These are phyloP conservation scores for Hydrocynus forskahlii DNA, from an alignment of 2,797 vertebrate species.

Conservation along the genomic window DNA sequence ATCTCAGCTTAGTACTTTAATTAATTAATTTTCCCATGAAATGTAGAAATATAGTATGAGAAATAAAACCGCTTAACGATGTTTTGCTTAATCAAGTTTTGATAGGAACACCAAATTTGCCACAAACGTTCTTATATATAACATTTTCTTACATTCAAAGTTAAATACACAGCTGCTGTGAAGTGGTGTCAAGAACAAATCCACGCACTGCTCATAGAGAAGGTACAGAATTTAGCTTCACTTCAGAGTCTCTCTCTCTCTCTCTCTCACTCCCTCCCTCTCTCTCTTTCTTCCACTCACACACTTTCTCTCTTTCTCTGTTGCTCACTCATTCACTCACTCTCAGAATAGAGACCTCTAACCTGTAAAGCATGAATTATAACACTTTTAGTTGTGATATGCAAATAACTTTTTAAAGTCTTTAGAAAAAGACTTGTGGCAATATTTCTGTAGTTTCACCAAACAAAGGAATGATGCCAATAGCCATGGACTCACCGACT, in stretches of 20 bases:
- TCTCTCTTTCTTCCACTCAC: no score
- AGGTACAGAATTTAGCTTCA: background rate
- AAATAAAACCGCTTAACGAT: background rate
- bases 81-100: background rate
- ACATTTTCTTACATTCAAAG: background rate
- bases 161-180: background rate
- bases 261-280: background rate
- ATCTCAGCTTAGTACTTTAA: constrained; percentile 7
- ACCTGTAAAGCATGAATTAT: constrained; percentile 44
- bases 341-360: constrained; percentile 1
- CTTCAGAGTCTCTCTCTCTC: background rate
- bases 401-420: constrained; percentile 55
- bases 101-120: background rate
- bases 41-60: background rate
- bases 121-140: background rate
- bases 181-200: constrained; percentile 9
- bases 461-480: constrained; percentile 64
- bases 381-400: constrained; percentile 41
- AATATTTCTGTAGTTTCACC: constrained; percentile 56
- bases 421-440: constrained; percentile 60
- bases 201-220: background rate
- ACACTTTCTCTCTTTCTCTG: background rate
- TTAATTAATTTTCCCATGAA: constrained; percentile 13
- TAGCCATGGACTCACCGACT: constrained; percentile 82
- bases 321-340: background rate